These are phyloP conservation scores for Chunga burmeisteri DNA, from an alignment of 2,113 vertebrate species.

Conservation along the genomic window DNA sequence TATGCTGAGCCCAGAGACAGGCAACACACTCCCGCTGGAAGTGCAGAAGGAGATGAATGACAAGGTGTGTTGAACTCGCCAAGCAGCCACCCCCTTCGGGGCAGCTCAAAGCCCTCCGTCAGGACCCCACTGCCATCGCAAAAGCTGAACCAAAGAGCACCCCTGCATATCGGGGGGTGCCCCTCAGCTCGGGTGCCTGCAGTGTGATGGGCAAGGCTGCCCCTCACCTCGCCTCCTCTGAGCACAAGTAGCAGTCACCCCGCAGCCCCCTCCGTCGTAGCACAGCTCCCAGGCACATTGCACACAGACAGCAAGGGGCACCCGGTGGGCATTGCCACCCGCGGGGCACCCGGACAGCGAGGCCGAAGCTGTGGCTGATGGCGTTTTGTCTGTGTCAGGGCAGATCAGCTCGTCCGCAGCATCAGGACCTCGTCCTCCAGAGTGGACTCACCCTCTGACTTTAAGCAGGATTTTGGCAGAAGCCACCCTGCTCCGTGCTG, in stretches of 20 bases:
- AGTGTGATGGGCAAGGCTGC: background rate
- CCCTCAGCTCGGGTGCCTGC: background rate
- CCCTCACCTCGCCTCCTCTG: background rate
- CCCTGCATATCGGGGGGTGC: rapidly evolving
- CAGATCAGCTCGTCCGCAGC: background rate
- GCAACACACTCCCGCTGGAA: constrained; percentile 66
- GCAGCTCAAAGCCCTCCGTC: background rate
- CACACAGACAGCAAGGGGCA: background rate
- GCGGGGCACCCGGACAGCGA: rapidly evolving
- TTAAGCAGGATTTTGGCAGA: background rate
- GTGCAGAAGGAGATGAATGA: constrained; percentile 77
- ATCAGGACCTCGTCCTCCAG: background rate
- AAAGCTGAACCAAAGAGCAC: background rate
- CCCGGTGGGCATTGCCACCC: rapidly evolving
- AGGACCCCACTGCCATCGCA: background rate
- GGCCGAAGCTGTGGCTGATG: background rate
- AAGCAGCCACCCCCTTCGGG: background rate
- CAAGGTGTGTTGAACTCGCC: constrained; percentile 63
- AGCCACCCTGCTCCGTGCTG: background rate
- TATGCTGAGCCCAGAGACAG: constrained; percentile 74
- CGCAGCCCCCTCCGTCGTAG: background rate
- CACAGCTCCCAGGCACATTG: background rate
- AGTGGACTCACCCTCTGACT: background rate
- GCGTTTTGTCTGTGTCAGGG: background rate
- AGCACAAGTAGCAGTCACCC: background rate